Evolutionary conservation across 2,113 vertebrate genomes (phyloP), one percentile per base, ranked within the genome.

Genomic region (Engraulis encrasicolus): DNA sequence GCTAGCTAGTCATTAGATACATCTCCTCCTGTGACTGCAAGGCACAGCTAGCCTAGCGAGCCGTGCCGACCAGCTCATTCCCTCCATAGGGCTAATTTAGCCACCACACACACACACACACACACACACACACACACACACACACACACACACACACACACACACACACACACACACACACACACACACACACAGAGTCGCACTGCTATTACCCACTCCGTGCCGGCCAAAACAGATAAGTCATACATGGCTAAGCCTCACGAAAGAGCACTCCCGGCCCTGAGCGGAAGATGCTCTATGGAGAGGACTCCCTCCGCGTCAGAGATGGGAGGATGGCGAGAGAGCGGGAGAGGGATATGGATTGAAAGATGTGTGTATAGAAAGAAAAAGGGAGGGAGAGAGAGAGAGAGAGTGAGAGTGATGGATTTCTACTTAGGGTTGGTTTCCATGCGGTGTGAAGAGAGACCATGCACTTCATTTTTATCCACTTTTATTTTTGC

Each of bases 401-500:
- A 45, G 74, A 58, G 38, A 7, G 48, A 80, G 80, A 81, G 6
- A 54, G 18, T 50, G 74, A 85, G 66, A 45, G 50, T 40, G 38
- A 7, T 31, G 58, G 77, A 81, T 2, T n/a, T 66, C n/a, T 15
- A 84, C 50, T 19, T 86, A 78, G 81, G 86, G n/a, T 23, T 27
- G 58, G 23, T 66, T n/a, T 15, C 66, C 34, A 31, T 31, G 14
- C 34, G 45, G 66, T 31, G 85, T 23, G 89, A 91, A 89, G 82
- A 86, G 87, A 91, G 82, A 88, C 86, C 92, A 93, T 91, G 85
- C 82, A 6, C 85, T 89, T 89, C 90, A 89, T 94, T 95, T 93
- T 96, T 94, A 83, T 96, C 93, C 94, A 94, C 90, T 96, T 97
- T 97, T 96, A 97, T 97, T 99, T n/a, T 92, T 96, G 95, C 96